Evolutionary conservation across 2,888 invertebrate species (phyloP).

Genomic region (Acrobasis suavella): DNA sequence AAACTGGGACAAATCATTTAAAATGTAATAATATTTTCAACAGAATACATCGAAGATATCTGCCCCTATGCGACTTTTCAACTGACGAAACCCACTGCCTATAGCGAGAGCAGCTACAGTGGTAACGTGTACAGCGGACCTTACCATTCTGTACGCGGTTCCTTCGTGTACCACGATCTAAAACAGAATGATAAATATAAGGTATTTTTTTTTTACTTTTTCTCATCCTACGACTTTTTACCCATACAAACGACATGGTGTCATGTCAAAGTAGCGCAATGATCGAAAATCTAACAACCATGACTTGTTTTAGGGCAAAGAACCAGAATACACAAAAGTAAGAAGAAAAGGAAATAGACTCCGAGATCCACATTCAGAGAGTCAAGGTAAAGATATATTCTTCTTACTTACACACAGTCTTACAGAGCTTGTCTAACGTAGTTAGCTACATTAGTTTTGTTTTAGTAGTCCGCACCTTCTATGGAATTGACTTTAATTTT

Average conservation of each 20-base stretch:
- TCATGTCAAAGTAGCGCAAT: neutral
- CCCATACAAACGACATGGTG: no score
- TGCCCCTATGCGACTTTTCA: conserved; percentile 97
- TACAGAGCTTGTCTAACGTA: conserved; percentile 68
- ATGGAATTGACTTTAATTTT: conserved; percentile 67
- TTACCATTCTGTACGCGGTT: conserved; percentile 92
- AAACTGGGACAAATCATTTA: conserved; percentile 3
- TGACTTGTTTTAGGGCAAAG: conserved; percentile 83
- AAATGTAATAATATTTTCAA: conserved; percentile 15
- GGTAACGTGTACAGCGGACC: conserved; percentile 94
- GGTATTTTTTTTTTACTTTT: conserved; percentile 75
- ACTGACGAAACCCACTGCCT: conserved; percentile 91
- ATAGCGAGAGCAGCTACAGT: conserved; percentile 95
- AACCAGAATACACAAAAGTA: conserved; percentile 92
- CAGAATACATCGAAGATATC: conserved; percentile 96
- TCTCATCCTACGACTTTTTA: neutral
- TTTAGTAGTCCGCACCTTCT: conserved; percentile 77
- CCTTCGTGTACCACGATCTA: conserved; percentile 95
- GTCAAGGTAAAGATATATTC: conserved; percentile 84
- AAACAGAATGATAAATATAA: conserved; percentile 91
- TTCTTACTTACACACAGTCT: conserved; percentile 29
- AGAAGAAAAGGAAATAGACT: conserved; percentile 90
- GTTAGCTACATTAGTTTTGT: conserved; percentile 73
- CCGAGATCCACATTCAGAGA: conserved; percentile 91
- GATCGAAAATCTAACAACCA: neutral